phyloP scores from a whole-genome alignment of 2,888 invertebrate genomes.

The Epinotia ramella region DNA sequence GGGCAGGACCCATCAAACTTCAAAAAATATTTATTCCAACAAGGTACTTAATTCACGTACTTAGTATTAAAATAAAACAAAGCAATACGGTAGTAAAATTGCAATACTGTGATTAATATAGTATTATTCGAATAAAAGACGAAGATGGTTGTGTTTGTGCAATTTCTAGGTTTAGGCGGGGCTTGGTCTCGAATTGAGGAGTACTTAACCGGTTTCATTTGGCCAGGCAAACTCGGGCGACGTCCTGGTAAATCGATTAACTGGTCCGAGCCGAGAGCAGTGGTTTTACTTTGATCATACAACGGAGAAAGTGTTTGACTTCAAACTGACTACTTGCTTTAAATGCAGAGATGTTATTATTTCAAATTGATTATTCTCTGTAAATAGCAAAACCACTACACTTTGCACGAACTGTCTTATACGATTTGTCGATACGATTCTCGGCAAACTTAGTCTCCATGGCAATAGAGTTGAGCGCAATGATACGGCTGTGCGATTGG shows the following conservation, averaged over 20 bases:
- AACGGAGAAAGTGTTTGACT: background rate
- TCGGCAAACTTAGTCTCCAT: conserved; percentile 26
- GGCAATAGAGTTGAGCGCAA: conserved; percentile 1
- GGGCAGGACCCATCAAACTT: conserved; percentile 35
- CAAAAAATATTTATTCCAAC: conserved; percentile 48
- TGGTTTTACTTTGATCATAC: conserved; percentile 10
- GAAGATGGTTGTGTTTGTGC: conserved; percentile 83
- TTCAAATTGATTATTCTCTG: background rate
- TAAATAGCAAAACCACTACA: conserved; percentile 11
- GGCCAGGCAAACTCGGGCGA: conserved; percentile 42
- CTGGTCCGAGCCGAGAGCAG: background rate
- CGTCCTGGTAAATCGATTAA: conserved; percentile 9
- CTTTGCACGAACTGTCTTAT: conserved; percentile 24
- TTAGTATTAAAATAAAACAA: conserved; percentile 59
- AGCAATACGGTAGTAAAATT: conserved; percentile 71
- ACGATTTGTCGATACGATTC: conserved; percentile 29
- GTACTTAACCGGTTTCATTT: conserved; percentile 39
- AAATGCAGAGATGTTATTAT: background rate
- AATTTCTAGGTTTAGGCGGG: conserved; percentile 80
- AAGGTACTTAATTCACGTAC: conserved; percentile 58
- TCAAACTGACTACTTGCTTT: background rate
- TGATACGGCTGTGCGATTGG: background rate
- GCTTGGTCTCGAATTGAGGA: conserved; percentile 60
- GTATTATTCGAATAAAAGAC: conserved; percentile 70
- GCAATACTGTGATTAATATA: conserved; percentile 75